Evolutionary conservation across 2,797 vertebrate species (phyloP).

Genomic region (Gallinago nigripennis): DNA sequence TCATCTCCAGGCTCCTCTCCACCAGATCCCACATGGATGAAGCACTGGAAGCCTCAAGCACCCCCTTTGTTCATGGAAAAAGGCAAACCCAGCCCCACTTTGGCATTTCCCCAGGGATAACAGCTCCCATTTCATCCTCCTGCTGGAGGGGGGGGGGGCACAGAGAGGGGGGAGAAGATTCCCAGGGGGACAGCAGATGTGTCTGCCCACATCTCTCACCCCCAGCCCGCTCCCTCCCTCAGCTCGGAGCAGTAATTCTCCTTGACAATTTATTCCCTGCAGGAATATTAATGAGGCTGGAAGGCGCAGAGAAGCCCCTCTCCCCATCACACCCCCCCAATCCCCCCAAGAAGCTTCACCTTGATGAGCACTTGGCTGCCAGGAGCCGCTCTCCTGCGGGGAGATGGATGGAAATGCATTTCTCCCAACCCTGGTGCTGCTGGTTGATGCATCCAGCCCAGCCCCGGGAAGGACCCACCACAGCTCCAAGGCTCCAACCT

Average conservation of each 20-base stretch:
- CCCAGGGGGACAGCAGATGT: not conserved
- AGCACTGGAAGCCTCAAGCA: not conserved
- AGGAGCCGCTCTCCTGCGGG: not conserved
- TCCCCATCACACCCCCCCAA: not conserved
- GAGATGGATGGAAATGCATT: constrained; percentile 16
- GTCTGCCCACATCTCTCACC: not conserved
- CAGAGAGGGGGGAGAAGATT: no score
- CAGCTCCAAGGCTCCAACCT: not conserved
- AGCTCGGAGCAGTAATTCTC: not conserved
- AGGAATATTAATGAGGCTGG: not conserved
- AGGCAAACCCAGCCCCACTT: not conserved
- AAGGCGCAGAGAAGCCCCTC: not conserved
- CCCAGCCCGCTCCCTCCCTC: not conserved
- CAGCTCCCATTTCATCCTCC: not conserved
- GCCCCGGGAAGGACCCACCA: not conserved
- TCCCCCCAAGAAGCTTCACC: not conserved
- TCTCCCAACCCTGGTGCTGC: not conserved
- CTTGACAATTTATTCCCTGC: not conserved
- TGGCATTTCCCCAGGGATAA: accelerated
- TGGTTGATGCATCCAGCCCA: not conserved
- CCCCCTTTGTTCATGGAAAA: accelerated
- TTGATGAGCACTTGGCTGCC: not conserved
- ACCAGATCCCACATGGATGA: accelerated
- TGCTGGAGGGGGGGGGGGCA: accelerated
- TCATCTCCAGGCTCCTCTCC: accelerated